Conservation (phyloP, 1,140 invertebrate genomes). For the Drosophila tsacasi region DNA sequence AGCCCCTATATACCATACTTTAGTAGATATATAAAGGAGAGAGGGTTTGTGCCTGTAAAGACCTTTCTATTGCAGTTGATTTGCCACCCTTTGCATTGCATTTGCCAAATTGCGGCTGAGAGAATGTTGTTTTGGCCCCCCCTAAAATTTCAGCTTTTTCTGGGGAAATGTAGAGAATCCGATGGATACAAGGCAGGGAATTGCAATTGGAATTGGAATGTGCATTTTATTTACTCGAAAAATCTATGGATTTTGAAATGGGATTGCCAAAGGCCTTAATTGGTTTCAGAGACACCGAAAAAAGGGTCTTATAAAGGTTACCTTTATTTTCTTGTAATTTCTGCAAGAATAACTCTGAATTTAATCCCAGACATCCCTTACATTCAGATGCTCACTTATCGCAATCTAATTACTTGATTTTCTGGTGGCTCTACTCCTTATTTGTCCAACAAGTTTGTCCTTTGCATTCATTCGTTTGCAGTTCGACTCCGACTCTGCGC, state of each 20-base stretch:
- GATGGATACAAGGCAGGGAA: too few species aligned
- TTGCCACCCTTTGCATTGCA: constrained; percentile 38
- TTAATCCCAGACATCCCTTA: not conserved
- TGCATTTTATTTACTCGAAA: constrained; percentile 22
- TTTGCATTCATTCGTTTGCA: constrained; percentile 17
- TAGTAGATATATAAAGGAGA: not conserved
- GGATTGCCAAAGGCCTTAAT: constrained; percentile 11
- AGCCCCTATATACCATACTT: not conserved
- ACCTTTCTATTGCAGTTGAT: constrained; percentile 10
- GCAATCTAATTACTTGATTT: constrained; percentile 43
- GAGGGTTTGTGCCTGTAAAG: not conserved
- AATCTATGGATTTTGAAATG: constrained; percentile 2
- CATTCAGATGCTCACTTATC: constrained; percentile 26
- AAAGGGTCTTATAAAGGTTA: too few species aligned
- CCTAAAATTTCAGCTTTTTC: constrained; percentile 16
- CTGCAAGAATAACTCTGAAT: not conserved
- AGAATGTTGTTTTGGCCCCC: constrained; percentile 19
- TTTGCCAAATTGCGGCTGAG: constrained; percentile 61
- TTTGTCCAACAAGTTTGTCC: constrained; percentile 44
- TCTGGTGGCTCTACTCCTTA: constrained; percentile 1
- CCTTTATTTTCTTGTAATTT: not conserved
- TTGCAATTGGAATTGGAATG: not conserved
- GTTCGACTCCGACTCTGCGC: not conserved
- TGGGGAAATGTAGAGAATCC: constrained; percentile 11
- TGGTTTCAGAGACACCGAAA: not conserved